Evolutionary conservation across 2,888 invertebrate genomes (phyloP).

Genomic region (Asteroscopus sphinx): DNA sequence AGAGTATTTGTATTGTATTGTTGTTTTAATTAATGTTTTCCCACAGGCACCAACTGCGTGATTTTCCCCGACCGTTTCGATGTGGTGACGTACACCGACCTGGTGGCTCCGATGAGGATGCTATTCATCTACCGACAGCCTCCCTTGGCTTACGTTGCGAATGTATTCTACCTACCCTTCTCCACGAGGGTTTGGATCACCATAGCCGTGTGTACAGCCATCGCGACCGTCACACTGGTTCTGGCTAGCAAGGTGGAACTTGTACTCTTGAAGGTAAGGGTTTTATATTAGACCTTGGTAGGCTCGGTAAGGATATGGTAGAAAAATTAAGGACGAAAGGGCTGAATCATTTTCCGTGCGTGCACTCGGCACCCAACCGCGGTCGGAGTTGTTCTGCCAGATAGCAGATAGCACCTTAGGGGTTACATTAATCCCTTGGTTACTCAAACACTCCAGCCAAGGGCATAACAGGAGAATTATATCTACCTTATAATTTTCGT

Average conservation of each 20-base stretch:
- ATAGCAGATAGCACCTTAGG: too few species aligned
- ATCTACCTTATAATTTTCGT: too few species aligned
- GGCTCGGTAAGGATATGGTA: too few species aligned
- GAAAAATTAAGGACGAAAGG: too few species aligned
- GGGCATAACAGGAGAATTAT: too few species aligned
- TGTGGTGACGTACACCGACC: constrained; percentile 84
- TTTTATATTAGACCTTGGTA: not conserved
- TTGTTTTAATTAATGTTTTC: not conserved
- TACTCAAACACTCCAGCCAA: too few species aligned
- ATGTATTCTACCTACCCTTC: constrained; percentile 91
- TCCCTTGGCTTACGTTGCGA: constrained; percentile 90
- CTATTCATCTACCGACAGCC: constrained; percentile 91
- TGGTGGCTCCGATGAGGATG: constrained; percentile 80
- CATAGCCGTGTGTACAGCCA: constrained; percentile 74
- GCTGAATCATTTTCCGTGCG: too few species aligned
- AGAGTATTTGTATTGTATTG: too few species aligned
- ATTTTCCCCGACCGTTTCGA: constrained; percentile 67
- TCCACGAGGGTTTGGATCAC: constrained; percentile 90
- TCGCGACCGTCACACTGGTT: constrained; percentile 74
- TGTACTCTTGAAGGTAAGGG: constrained; percentile 60
- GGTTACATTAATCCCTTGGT: too few species aligned
- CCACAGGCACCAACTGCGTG: constrained; percentile 72
- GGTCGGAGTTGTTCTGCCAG: too few species aligned
- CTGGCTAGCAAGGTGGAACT: constrained; percentile 76
- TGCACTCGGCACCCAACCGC: too few species aligned